Percentiles rank a stretch among this genome's conserved stretches.
Conservation (phyloP, 2,888 invertebrate genomes). For the Apoda limacodes region DNA sequence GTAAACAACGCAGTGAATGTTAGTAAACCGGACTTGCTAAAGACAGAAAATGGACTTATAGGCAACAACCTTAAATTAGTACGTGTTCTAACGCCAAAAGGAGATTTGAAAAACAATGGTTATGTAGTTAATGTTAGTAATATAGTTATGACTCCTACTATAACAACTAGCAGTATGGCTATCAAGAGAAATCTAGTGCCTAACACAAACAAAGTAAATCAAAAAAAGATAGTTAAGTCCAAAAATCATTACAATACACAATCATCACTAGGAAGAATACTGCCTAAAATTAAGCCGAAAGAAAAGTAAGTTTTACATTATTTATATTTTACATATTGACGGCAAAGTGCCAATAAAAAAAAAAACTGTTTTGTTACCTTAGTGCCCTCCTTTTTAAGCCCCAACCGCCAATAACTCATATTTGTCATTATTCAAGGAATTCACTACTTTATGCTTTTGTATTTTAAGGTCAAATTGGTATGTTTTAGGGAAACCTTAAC, state of each 20-base stretch:
- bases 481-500: too few relatives aligned
- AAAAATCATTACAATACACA: conserved; percentile 37
- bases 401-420: too few relatives aligned
- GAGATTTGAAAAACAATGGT: conserved; percentile 30
- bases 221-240: conserved; percentile 51
- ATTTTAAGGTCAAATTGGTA: too few relatives aligned
- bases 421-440: too few relatives aligned
- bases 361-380: too few relatives aligned
- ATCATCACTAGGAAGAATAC: conserved; percentile 32
- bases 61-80: conserved; percentile 55
- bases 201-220: conserved; percentile 45
- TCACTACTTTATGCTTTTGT: too few relatives aligned
- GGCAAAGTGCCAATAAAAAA: too few relatives aligned
- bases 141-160: conserved; percentile 36
- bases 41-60: conserved; percentile 35
- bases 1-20: conserved; percentile 28
- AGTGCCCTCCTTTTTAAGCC: too few relatives aligned
- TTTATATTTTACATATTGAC: too few relatives aligned
- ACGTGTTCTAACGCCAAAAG: conserved; percentile 47
- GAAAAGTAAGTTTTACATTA: conserved; percentile 53
- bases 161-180: conserved; percentile 23
- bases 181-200: conserved; percentile 30
- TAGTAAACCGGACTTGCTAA: conserved; percentile 34
- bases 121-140: conserved; percentile 20
- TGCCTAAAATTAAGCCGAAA: conserved; percentile 59